Base-by-base conservation (phyloP, 2,113 vertebrate genomes). In the Lontra canadensis region DNA sequence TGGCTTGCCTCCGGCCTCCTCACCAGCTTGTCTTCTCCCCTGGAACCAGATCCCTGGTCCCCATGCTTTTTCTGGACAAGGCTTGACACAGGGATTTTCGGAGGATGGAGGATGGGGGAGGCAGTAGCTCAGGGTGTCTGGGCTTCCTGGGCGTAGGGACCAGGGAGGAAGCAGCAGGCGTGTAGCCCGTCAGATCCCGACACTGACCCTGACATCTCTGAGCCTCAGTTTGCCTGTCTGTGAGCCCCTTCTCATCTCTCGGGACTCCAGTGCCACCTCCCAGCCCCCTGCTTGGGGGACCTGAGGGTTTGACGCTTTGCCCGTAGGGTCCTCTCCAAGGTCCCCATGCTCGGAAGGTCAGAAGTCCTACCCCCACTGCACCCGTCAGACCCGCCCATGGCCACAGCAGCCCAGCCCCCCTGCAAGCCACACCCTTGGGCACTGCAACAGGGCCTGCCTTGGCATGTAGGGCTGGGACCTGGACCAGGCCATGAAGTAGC, bases 361-460 rank as follows among this genome's bases (percentile, higher is more conserved):
- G 69, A 39, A 73, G 44, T 12, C 6, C 23, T 0, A 11, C 12
- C 21, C 34, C 12, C 31, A 34, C 6, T 7, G 15, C 3, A 34
- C 65, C 65, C 7, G 31, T 67, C 23, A 44, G 73, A 4, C 73
- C 36, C 5, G 2, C 36, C 11, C 4, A 25, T 1, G 11, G 36
- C 36, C 11, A 14, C 73, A 29, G 73, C 13, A 6, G 73, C 39
- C 23, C 47, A 21, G 23, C 36, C 20, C 21, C 36, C 6, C 36
- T 39, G 23, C 36, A 1, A 10, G 21, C 11, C 2, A 2, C 71
- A 25, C 12, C 0, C 73, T 26, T 3, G 12, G 69, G 65, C 65
- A 7, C 71, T 1, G 25, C 36, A 15, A 23, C 1, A 0, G 21
- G 36, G 71, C 71, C 12, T 0, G 36, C 21, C 11, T 14, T 14